Conservation (phyloP, 2,888 invertebrate species). For the Electrophaes corylata region DNA sequence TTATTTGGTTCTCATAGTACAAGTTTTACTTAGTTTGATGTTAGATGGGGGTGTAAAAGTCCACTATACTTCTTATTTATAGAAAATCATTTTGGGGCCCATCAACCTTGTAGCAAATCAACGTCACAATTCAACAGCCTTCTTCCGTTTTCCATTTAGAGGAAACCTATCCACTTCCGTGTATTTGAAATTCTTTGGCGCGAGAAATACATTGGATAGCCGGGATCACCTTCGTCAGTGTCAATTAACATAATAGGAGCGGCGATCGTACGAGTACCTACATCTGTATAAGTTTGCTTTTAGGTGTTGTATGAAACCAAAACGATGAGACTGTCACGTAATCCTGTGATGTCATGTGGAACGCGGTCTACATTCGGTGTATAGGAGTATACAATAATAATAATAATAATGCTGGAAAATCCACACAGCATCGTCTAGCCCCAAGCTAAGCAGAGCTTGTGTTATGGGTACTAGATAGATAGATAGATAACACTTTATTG, state of each 20-base stretch:
- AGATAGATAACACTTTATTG: no score
- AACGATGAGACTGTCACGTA: neutral
- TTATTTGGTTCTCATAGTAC: no score
- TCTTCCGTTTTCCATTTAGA: slow-evolving; percentile 14
- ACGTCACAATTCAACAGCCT: neutral
- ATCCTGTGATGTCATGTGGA: neutral
- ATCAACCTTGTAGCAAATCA: neutral
- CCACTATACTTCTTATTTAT: no score
- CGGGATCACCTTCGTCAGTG: slow-evolving; percentile 68
- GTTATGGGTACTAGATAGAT: no score
- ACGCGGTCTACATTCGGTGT: no score
- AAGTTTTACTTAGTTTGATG: no score
- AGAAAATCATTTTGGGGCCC: neutral
- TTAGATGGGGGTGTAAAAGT: no score
- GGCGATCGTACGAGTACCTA: slow-evolving; percentile 14
- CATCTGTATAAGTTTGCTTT: slow-evolving; percentile 11
- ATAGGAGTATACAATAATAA: no score
- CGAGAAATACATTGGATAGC: slow-evolving; percentile 56
- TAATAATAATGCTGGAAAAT: no score
- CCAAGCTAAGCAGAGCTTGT: no score
- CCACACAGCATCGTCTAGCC: no score
- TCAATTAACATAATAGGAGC: slow-evolving; percentile 63
- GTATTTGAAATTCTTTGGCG: slow-evolving; percentile 38
- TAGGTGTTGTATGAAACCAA: neutral
- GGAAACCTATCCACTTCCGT: slow-evolving; percentile 19